phyloP scores from a whole-genome alignment of 2,113 vertebrate species.

The Nerophis lumbriciformis region DNA sequence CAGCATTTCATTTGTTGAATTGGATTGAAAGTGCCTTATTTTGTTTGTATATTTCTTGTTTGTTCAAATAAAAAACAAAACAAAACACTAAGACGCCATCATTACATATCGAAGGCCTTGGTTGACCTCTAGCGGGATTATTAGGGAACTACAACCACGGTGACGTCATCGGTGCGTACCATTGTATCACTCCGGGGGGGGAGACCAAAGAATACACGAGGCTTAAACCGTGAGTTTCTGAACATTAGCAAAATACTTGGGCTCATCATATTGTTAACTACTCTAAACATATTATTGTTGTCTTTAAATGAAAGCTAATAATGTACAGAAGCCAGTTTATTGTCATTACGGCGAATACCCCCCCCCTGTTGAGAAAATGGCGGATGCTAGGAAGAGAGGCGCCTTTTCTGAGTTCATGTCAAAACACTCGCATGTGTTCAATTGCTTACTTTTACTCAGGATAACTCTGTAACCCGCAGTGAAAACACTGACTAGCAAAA shows the following conservation, averaged over 20 bases:
- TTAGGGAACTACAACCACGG: neutral
- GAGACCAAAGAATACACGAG: neutral
- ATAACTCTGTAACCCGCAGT: neutral
- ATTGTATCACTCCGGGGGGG: neutral
- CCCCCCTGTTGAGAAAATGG: neutral
- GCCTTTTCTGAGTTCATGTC: conserved; percentile 54
- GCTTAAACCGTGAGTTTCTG: neutral
- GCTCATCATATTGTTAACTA: neutral
- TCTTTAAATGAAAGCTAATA: too few relatives aligned
- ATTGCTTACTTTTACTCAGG: neutral
- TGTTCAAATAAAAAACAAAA: too few relatives aligned
- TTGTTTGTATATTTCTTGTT: too few relatives aligned
- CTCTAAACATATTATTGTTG: rapidly evolving
- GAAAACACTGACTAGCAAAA: neutral
- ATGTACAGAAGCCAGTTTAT: neutral
- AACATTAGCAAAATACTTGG: neutral
- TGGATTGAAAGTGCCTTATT: too few relatives aligned
- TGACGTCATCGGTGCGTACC: neutral
- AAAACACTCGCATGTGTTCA: neutral
- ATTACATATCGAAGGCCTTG: neutral
- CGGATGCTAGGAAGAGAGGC: conserved; percentile 21
- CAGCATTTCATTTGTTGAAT: too few relatives aligned
- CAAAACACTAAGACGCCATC: too few relatives aligned
- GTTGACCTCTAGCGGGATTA: neutral
- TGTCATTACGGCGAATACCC: neutral